phyloP scores from a whole-genome alignment of 2,797 vertebrate species.

The Emydoidea blandingii region DNA sequence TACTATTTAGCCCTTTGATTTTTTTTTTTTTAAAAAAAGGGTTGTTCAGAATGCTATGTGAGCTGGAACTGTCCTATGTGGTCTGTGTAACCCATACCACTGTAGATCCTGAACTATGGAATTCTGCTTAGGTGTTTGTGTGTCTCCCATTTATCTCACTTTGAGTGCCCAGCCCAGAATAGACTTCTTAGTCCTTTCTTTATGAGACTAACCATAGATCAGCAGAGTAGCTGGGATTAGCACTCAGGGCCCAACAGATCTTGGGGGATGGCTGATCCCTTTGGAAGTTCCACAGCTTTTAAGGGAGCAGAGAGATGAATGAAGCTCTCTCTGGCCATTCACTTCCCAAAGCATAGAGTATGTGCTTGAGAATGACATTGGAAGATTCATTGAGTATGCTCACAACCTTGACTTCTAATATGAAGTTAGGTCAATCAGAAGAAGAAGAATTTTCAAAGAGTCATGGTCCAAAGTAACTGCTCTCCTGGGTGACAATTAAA shows the following conservation, averaged over 20 bases:
- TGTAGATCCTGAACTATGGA: background rate
- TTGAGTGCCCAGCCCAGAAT: background rate
- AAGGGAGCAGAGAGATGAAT: background rate
- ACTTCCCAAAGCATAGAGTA: background rate
- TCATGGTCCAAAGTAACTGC: background rate
- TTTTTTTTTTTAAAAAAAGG: background rate
- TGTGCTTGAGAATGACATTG: background rate
- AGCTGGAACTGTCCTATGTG: background rate
- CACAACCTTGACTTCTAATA: background rate
- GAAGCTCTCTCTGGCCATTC: background rate
- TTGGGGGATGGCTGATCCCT: accelerated
- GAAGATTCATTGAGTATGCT: background rate
- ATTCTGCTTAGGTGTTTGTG: background rate
- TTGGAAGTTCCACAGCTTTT: background rate
- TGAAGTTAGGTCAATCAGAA: background rate
- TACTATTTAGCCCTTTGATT: background rate
- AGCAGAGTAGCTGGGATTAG: background rate
- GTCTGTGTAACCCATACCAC: background rate
- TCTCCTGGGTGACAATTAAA: background rate
- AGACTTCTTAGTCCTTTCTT: background rate
- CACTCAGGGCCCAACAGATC: background rate
- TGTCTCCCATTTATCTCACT: background rate
- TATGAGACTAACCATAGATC: background rate
- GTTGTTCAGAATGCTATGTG: background rate
- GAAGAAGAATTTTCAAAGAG: background rate